Conservation (phyloP, 2,888 invertebrate species). For the Plagodis dolabraria region DNA sequence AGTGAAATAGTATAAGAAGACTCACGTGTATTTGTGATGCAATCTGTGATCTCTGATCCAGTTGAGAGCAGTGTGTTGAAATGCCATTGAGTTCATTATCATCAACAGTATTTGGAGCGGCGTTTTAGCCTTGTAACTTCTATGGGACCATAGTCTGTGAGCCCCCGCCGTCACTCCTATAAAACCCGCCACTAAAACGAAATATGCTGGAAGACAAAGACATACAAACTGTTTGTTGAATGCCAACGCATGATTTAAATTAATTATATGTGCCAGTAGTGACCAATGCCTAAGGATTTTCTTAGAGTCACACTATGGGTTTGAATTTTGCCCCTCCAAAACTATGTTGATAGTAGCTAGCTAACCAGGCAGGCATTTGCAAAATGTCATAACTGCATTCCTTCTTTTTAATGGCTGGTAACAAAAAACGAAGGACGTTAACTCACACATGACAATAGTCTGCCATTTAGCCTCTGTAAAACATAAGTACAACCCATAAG, state of each 20-base stretch:
- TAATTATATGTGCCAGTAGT: neutral
- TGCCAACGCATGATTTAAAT: no score
- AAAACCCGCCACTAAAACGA: slow-evolving; percentile 30
- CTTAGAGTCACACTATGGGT: no score
- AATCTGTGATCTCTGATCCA: slow-evolving; percentile 41
- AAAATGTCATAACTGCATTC: no score
- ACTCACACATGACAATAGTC: slow-evolving; percentile 38
- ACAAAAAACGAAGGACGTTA: neutral
- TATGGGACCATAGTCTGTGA: slow-evolving; percentile 50
- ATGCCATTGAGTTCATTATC: slow-evolving; percentile 43
- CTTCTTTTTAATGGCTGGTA: no score
- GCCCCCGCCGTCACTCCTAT: slow-evolving; percentile 49
- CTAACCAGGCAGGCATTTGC: no score
- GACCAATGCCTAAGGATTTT: no score
- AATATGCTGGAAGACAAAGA: slow-evolving; percentile 26
- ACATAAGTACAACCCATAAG: slow-evolving; percentile 44
- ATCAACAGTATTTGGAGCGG: slow-evolving; percentile 45
- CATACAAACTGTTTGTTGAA: no score
- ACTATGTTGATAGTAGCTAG: no score
- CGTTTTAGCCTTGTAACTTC: slow-evolving; percentile 44
- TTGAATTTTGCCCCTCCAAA: no score
- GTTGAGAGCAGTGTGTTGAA: slow-evolving; percentile 72
- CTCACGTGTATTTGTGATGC: slow-evolving; percentile 39
- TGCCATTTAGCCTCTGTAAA: slow-evolving; percentile 39
- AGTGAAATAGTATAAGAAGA: neutral